Base-by-base conservation (phyloP, 37 sponge, comb jelly and placozoan species). In the Aplysina aerophoba region DNA sequence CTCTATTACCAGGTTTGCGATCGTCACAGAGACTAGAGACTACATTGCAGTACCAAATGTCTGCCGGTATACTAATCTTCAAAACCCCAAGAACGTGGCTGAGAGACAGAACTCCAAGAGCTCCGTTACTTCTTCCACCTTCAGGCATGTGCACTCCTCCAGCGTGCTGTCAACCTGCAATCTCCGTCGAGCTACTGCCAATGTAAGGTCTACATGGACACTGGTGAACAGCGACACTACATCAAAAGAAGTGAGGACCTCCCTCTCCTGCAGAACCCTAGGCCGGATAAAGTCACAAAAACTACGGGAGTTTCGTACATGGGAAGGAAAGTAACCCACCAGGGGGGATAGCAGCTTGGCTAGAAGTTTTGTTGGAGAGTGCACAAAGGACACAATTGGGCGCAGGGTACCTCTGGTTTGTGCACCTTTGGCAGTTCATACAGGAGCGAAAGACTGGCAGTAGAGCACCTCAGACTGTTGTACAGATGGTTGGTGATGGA, bases 371-470 rank as follows among this genome's bases (percentile, higher is more conserved):
- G 71, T 54, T 13, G 85, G 85, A 39, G 85, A 84, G 28, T 31
- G 20, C 28, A 73, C 30, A 30, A 69, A 71, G 71, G 85, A 44
- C 50, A 44, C 50, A 44, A 8, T 44, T 3, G 50, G 50, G 8
- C 50, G 50, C 6, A 44, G 50, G 25, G 85, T 1, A 72, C 33
- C n/a, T 53, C 53, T 1, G 40, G 44, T 54, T 84, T 84, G 59
- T 84, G 85, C 14, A 84, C 53, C 33, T 84, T 84, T 8, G 73
- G 85, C 14, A 71, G 57, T 4, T 74, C 85, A 35, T 84, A 84
- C 16, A 84, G 54, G 22, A 24, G 68, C 8, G 85, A 73, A 11
- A 35, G 68, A 5, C n/a, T 3, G 19, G 59, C 85, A 53, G 58
- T 73, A 34, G 85, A 39, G 59, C 73, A 34, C 35, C 85, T 71